phyloP scores from a whole-genome alignment of 2,888 invertebrate genomes.

The Scaeva pyrastri region DNA sequence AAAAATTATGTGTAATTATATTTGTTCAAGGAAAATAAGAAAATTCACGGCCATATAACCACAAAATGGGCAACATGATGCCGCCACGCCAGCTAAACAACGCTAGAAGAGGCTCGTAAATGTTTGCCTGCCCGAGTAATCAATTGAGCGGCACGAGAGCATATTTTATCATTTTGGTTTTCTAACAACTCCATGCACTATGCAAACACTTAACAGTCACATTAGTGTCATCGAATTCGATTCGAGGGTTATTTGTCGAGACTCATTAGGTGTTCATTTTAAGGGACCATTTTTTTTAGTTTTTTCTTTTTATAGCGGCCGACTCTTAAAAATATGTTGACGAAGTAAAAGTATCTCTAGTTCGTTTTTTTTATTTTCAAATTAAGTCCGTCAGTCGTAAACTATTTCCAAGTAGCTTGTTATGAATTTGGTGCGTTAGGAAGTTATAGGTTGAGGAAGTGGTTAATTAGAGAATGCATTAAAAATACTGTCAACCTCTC shows the following conservation, averaged over 20 bases:
- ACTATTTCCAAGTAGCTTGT: slow-evolving; percentile 35
- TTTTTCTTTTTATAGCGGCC: slow-evolving; percentile 16
- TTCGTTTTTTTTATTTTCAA: slow-evolving; percentile 13
- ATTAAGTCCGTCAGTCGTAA: slow-evolving; percentile 32
- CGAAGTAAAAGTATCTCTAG: neutral
- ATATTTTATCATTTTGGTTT: slow-evolving; percentile 58
- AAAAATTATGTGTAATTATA: slow-evolving; percentile 48
- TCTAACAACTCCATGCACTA: slow-evolving; percentile 59
- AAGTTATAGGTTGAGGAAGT: slow-evolving; percentile 57
- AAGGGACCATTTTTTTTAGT: slow-evolving; percentile 24
- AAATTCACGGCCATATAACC: slow-evolving; percentile 50
- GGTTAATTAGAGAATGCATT: slow-evolving; percentile 51
- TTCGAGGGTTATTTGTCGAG: slow-evolving; percentile 41
- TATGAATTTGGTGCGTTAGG: slow-evolving; percentile 15
- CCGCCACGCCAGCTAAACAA: neutral
- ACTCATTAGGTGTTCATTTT: slow-evolving; percentile 57
- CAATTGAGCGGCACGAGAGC: slow-evolving; percentile 70
- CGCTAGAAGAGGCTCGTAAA: neutral
- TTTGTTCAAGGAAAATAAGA: slow-evolving; percentile 55
- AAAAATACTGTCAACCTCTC: slow-evolving; percentile 28
- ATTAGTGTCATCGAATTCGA: slow-evolving; percentile 67
- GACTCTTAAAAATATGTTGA: slow-evolving; percentile 4
- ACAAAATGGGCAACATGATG: slow-evolving; percentile 8
- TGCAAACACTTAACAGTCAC: slow-evolving; percentile 65
- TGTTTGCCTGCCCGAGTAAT: neutral